Conservation (phyloP, 1,140 invertebrate species). For the Zophobas atratus region DNA sequence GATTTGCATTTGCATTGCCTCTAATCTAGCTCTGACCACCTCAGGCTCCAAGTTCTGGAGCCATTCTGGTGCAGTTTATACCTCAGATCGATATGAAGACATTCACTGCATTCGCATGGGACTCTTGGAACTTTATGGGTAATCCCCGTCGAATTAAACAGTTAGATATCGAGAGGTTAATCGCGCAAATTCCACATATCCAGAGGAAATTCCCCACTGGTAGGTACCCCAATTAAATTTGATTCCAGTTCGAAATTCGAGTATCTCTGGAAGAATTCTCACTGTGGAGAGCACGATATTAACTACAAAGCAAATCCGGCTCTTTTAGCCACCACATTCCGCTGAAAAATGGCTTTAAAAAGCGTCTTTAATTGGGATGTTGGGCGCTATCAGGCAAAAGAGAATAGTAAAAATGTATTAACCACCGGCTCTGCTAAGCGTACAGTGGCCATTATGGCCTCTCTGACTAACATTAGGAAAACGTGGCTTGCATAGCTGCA, state of each 20-base stretch:
- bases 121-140: slow-evolving; percentile 14
- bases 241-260: not conserved
- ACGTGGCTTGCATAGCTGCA: slow-evolving; percentile 33
- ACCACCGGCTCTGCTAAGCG: not conserved
- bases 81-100: slow-evolving; percentile 5
- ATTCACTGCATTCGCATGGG: not conserved
- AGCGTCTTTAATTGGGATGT: slow-evolving; percentile 3
- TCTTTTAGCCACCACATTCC: too few species aligned
- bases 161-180: slow-evolving; percentile 12
- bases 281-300: too few species aligned
- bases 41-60: not conserved
- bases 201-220: slow-evolving; percentile 10
- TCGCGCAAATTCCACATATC: slow-evolving; percentile 10
- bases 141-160: slow-evolving; percentile 11
- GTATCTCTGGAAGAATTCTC: too few species aligned
- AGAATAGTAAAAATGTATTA: not conserved
- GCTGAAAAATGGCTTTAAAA: not conserved
- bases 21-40: not conserved
- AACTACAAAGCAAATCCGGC: too few species aligned
- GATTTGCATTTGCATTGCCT: not conserved
- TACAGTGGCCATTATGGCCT: not conserved
- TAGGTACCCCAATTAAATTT: slow-evolving; percentile 5
- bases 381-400: not conserved
- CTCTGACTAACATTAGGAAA: slow-evolving; percentile 9
- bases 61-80: not conserved